Evolutionary conservation across 1,140 invertebrate genomes (phyloP).

Genomic region (Drepana arcuata): DNA sequence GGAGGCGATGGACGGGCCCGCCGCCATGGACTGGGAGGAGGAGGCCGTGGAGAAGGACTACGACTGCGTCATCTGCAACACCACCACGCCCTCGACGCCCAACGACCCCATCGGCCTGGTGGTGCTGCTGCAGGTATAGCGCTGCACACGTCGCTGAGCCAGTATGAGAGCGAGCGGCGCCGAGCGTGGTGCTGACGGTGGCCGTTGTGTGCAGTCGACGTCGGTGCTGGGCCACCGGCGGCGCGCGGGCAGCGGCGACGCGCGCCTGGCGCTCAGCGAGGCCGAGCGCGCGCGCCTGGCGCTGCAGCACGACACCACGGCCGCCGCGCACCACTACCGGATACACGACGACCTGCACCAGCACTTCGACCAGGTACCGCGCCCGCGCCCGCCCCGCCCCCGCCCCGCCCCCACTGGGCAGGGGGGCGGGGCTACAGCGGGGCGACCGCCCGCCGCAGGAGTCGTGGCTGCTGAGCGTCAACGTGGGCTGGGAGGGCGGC

Average conservation of each 20-base stretch:
- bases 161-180: too few relatives aligned
- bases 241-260: constrained; percentile 38
- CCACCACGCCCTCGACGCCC: constrained; percentile 87
- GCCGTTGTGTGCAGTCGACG: constrained; percentile 75
- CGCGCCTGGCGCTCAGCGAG: constrained; percentile 54
- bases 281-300: constrained; percentile 76
- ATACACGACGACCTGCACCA: constrained; percentile 79
- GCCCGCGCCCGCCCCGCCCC: background rate
- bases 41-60: constrained; percentile 82
- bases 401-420: background rate
- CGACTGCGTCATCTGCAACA: constrained; percentile 96
- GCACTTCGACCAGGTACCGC: constrained; percentile 81
- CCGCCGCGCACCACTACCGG: constrained; percentile 78
- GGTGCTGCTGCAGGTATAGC: constrained; percentile 83
- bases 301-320: constrained; percentile 74
- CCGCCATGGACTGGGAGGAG: constrained; percentile 80
- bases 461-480: constrained; percentile 89
- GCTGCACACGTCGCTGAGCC: background rate
- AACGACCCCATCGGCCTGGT: constrained; percentile 93
- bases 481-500: constrained; percentile 93
- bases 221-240: constrained; percentile 86
- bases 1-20: constrained; percentile 73
- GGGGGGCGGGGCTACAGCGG: background rate
- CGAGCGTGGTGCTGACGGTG: too few relatives aligned
- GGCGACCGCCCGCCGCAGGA: constrained; percentile 51